Evolutionary conservation across 2,797 vertebrate species (phyloP).

Genomic region (Moxostoma hubbsi): DNA sequence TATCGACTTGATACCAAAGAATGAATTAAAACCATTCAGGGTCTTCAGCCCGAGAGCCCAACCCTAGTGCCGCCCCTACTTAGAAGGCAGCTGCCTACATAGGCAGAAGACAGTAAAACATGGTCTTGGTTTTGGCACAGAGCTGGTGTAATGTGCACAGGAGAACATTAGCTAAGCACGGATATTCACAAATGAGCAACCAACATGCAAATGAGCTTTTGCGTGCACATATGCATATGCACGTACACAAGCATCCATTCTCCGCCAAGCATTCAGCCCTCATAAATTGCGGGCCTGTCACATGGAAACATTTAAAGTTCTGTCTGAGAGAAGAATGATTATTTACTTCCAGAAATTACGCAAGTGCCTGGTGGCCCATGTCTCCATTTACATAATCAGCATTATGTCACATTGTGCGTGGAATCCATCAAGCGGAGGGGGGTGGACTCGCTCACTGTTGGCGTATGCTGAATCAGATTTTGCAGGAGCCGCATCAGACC

Average conservation of each 20-base stretch:
- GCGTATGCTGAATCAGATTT: neutral
- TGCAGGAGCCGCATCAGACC: too few species aligned
- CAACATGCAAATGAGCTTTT: slow-evolving; percentile 29
- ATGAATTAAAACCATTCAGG: too few species aligned
- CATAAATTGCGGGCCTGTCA: slow-evolving; percentile 22
- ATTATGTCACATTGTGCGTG: slow-evolving; percentile 41
- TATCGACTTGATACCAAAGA: too few species aligned
- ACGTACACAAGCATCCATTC: slow-evolving; percentile 12
- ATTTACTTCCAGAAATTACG: slow-evolving; percentile 18
- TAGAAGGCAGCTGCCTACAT: too few species aligned
- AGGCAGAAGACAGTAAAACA: neutral
- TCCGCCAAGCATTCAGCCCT: neutral
- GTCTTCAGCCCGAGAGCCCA: too few species aligned
- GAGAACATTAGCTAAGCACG: slow-evolving; percentile 45
- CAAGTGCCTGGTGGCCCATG: slow-evolving; percentile 7
- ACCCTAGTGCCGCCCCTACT: too few species aligned
- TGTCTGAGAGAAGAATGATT: slow-evolving; percentile 14
- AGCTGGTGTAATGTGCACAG: slow-evolving; percentile 45
- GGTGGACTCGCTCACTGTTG: neutral
- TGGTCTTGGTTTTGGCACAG: neutral
- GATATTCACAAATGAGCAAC: slow-evolving; percentile 40
- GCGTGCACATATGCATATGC: neutral
- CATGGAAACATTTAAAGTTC: slow-evolving; percentile 17
- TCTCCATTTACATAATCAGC: slow-evolving; percentile 48
- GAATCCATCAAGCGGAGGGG: slow-evolving; percentile 14